Evolutionary conservation across 2,888 invertebrate species (phyloP), one percentile per base, ranked within the genome.

Genomic region (Conops quadrifasciatus): DNA sequence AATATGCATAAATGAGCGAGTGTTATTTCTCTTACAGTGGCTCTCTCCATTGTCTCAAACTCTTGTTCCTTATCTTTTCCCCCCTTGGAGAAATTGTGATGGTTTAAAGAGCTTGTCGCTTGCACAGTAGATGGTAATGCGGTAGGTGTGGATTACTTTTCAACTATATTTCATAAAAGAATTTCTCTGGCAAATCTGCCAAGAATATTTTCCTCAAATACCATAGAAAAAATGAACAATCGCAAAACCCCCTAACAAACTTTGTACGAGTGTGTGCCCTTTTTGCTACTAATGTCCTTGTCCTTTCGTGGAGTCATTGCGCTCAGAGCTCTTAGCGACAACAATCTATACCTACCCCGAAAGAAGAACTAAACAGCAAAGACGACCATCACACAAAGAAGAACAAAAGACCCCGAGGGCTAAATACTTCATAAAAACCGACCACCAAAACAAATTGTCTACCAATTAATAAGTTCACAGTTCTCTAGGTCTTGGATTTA

Each of bases 401-500:
- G 1, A 64, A 16, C n/a, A 58, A 19, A 36, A 49, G 19, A 49
- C n/a, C 9, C 36, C 4, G 36, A 36, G 9, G 36, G 36, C 9
- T 36, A 7, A 9, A 36, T 4, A 49, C 56, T 28, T 66, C n/a
- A 58, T 45, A 43, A n/a, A 60, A 68, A 62, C 9, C 68, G 68
- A 68, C 68, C 68, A 68, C 68, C 68, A 62, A 51, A 60, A 62
- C 68, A 68, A 68, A 68, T 68, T 68, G 68, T 79, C 74, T 77
- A 76, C 76, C 79, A 78, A 80, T 78, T 78, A 72, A 73, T 56
- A 59, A 68, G 70, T 75, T 71, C 75, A 76, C 73, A 74, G 72
- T 72, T 72, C 70, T 67, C 21, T 59, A 53, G 59, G 49, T 45
- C 56, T 26, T 43, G 24, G 13, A n/a, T 51, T 11, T 24, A 15